phyloP scores from a whole-genome alignment of 1,140 invertebrate species.

The Tigriopus japonicus region DNA sequence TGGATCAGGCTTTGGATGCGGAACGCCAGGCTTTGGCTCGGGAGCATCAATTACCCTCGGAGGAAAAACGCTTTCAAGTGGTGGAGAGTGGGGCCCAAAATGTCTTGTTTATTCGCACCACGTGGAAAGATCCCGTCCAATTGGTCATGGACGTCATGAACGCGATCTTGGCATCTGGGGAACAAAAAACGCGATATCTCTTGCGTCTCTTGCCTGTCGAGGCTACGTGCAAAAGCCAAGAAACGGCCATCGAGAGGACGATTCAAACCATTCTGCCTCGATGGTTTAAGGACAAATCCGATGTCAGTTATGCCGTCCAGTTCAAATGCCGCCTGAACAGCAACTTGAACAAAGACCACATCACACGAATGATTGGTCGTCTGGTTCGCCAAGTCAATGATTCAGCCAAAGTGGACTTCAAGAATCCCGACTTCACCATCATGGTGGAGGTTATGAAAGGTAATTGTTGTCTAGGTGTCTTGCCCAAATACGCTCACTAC shows the following conservation, averaged over 20 bases:
- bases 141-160: not conserved
- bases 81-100: not conserved
- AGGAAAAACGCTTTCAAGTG: not conserved
- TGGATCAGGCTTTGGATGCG: not conserved
- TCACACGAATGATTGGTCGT: not conserved
- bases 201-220: constrained; percentile 1
- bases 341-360: not conserved
- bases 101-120: not conserved
- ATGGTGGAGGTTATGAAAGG: not conserved
- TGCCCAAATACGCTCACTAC: not conserved
- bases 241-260: not conserved
- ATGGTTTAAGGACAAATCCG: too few relatives aligned
- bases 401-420: not conserved
- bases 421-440: not conserved
- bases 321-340: not conserved
- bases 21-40: not conserved
- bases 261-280: not conserved
- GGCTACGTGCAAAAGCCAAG: not conserved
- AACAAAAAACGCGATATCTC: constrained; percentile 1
- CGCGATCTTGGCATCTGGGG: not conserved
- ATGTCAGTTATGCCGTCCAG: not conserved
- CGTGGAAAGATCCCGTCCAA: not conserved
- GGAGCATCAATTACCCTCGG: not conserved
- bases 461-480: constrained; percentile 6
- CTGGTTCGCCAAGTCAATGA: not conserved